A percentile compares a stretch with the other conserved stretches of the same genome.
Conservation (phyloP, 2,888 invertebrate species). For the Troides helena region DNA sequence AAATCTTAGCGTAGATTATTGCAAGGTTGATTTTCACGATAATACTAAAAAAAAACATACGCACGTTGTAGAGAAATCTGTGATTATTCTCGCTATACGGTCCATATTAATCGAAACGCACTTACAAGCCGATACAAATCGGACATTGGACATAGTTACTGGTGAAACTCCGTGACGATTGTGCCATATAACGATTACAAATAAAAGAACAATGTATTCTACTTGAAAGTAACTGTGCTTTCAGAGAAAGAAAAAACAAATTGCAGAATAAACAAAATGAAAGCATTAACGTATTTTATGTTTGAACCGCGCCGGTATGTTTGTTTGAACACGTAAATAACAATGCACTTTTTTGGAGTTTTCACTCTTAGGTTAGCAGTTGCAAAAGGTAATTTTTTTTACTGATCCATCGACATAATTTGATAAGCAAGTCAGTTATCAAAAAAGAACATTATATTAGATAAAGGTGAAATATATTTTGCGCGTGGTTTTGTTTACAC, state of each 20-base stretch:
- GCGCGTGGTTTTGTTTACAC: no score
- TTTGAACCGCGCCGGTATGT: not conserved
- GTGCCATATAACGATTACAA: conserved; percentile 19
- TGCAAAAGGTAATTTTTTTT: no score
- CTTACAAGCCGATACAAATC: conserved; percentile 27
- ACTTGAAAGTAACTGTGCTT: conserved; percentile 6
- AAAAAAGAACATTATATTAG: no score
- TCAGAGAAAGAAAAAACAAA: not conserved
- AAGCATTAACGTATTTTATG: not conserved
- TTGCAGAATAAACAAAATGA: not conserved
- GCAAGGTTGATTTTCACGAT: conserved; percentile 1
- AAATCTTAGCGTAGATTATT: not conserved
- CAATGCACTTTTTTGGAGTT: not conserved
- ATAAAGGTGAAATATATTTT: no score
- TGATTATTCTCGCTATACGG: conserved; percentile 35
- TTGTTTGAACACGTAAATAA: not conserved
- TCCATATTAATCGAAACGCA: conserved; percentile 25
- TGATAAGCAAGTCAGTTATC: no score
- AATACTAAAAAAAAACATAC: conserved; percentile 30
- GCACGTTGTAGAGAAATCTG: conserved; percentile 53
- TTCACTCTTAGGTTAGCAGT: not conserved
- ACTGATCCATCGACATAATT: no score
- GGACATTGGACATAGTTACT: conserved; percentile 22
- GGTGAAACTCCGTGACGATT: conserved; percentile 25
- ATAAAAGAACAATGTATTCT: conserved; percentile 7